Evolutionary conservation across 2,888 invertebrate genomes (phyloP).

Genomic region (Notodonta dromedarius): DNA sequence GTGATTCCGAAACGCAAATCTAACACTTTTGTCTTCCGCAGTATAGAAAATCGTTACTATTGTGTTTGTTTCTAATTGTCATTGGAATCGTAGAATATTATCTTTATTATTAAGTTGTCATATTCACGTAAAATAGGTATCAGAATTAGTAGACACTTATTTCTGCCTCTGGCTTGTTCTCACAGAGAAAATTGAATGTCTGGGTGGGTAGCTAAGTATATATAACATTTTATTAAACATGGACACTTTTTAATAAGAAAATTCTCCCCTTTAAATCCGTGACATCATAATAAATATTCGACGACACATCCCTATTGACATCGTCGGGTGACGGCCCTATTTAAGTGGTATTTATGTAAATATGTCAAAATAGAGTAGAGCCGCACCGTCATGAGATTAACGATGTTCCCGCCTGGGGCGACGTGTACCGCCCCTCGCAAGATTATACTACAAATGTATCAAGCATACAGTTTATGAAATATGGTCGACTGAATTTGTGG

Average conservation of each 20-base stretch:
- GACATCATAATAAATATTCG: slow-evolving; percentile 37
- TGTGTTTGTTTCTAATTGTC: background rate
- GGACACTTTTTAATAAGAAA: slow-evolving; percentile 23
- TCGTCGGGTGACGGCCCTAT: slow-evolving; percentile 42
- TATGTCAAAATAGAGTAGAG: slow-evolving; percentile 54
- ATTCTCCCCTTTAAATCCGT: slow-evolving; percentile 39
- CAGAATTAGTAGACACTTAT: too few species aligned
- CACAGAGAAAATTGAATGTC: background rate
- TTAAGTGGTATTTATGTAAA: slow-evolving; percentile 61
- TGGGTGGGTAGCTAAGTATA: background rate
- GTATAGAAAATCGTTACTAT: background rate
- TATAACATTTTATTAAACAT: background rate
- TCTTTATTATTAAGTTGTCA: too few species aligned
- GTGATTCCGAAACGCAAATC: slow-evolving; percentile 17
- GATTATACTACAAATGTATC: slow-evolving; percentile 36
- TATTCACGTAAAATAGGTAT: too few species aligned
- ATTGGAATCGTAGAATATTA: background rate
- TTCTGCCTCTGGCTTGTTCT: too few species aligned
- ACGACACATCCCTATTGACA: slow-evolving; percentile 22
- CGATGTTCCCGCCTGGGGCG: slow-evolving; percentile 49
- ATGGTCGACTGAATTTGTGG: slow-evolving; percentile 14
- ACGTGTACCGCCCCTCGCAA: slow-evolving; percentile 32
- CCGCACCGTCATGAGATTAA: slow-evolving; percentile 58
- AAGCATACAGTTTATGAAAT: slow-evolving; percentile 30
- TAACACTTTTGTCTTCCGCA: slow-evolving; percentile 10